phyloP scores from a whole-genome alignment of 1,140 invertebrate genomes.

The Pomacea maculata region DNA sequence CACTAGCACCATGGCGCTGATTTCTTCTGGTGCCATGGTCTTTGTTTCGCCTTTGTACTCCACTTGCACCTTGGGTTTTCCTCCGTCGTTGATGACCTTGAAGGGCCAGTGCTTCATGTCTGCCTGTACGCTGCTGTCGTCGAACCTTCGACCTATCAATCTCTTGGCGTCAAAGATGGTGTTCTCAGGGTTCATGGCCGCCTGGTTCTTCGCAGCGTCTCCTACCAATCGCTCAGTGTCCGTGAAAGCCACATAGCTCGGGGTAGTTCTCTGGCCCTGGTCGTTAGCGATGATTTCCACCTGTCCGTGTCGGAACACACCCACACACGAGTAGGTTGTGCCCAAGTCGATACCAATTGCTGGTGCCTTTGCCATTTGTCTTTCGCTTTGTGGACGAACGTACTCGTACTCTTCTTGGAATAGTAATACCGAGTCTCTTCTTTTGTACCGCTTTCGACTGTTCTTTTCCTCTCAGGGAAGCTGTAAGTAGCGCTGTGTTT shows the following conservation, averaged over 20 bases:
- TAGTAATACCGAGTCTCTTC: background rate
- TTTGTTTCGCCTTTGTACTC: conserved; percentile 89
- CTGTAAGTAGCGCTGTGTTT: too few species aligned
- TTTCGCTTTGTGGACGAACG: background rate
- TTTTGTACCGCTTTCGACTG: background rate
- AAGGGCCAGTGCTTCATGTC: conserved; percentile 97
- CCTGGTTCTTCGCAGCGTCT: conserved; percentile 36
- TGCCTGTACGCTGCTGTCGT: conserved; percentile 28
- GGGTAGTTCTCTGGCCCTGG: conserved; percentile 82
- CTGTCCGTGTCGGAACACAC: conserved; percentile 75
- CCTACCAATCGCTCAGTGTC: conserved; percentile 31
- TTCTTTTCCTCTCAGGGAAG: background rate
- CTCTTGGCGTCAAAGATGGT: conserved; percentile 35
- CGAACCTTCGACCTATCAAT: conserved; percentile 32
- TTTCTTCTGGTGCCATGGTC: conserved; percentile 89
- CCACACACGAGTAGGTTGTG: conserved; percentile 69
- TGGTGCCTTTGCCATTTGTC: conserved; percentile 8
- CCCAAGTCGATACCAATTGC: conserved; percentile 69
- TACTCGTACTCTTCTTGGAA: background rate
- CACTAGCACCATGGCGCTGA: conserved; percentile 83
- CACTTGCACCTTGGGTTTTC: conserved; percentile 77
- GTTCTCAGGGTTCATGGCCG: conserved; percentile 30
- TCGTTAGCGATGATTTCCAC: conserved; percentile 93
- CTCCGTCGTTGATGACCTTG: conserved; percentile 52
- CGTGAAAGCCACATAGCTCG: conserved; percentile 36